A percentile compares a stretch with the other conserved stretches of the same genome.
phyloP scores from a whole-genome alignment of 2,113 vertebrate species.

The Cynopterus brachyotis region DNA sequence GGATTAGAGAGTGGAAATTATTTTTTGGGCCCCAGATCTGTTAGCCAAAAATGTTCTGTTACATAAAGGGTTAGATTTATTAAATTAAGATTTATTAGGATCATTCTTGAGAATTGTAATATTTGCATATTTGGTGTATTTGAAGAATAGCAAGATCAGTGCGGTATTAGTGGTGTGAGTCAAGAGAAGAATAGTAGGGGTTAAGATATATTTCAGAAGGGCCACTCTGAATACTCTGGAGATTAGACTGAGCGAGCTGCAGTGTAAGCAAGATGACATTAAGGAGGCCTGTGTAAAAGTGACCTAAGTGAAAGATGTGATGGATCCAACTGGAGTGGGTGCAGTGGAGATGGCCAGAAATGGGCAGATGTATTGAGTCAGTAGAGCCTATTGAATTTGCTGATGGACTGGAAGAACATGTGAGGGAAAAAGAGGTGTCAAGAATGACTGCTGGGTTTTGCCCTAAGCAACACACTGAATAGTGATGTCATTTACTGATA shows the following conservation, averaged over 20 bases:
- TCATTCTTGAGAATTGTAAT: not conserved
- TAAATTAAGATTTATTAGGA: not conserved
- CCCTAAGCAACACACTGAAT: not conserved
- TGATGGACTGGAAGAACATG: not conserved
- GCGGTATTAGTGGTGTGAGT: not conserved
- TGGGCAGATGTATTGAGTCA: not conserved
- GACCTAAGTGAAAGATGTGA: not conserved
- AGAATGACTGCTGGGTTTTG: not conserved
- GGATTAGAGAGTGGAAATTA: not conserved
- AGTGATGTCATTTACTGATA: not conserved
- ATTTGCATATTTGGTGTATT: not conserved
- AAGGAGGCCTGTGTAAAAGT: not conserved
- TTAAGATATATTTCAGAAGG: not conserved
- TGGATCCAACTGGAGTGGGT: not conserved
- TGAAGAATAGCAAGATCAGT: not conserved
- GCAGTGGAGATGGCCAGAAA: not conserved
- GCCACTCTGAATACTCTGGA: not conserved
- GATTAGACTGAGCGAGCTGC: not conserved
- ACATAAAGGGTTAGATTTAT: not conserved
- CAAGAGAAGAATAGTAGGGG: not conserved
- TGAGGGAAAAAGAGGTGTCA: not conserved
- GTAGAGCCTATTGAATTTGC: not conserved
- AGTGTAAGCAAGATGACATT: not conserved
- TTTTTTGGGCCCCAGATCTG: not conserved
- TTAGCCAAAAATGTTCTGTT: not conserved